phyloP scores from a whole-genome alignment of 2,797 vertebrate species.

The Protosalanx chinensis region DNA sequence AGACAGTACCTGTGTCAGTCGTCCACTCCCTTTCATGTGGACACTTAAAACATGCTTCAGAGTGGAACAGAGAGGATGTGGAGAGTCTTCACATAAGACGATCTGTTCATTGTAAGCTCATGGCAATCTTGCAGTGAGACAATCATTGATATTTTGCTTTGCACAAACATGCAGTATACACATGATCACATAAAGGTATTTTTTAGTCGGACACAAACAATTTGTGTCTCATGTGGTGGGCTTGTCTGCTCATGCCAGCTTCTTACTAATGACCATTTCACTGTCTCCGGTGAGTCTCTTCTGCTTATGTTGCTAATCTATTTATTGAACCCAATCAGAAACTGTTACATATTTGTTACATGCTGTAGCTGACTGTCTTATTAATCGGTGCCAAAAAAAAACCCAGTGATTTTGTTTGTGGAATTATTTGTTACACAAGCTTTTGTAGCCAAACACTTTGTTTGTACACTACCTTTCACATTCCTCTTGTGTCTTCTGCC shows the following conservation, averaged over 20 bases:
- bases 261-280: conserved; percentile 18
- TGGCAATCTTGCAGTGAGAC: not conserved
- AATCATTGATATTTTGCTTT: not conserved
- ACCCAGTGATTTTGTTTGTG: conserved; percentile 1
- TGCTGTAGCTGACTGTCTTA: not conserved
- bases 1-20: not conserved
- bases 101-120: no score
- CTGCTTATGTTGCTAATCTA: conserved; percentile 44
- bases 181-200: not conserved
- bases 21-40: not conserved
- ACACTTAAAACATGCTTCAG: not conserved
- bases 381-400: conserved; percentile 17
- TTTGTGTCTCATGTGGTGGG: not conserved
- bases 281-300: conserved; percentile 10
- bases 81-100: not conserved
- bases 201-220: not conserved
- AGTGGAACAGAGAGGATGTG: conserved; percentile 12
- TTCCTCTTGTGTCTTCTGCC: not conserved
- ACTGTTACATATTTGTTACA: conserved; percentile 8
- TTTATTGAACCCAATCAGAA: conserved; percentile 59
- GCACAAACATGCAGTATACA: conserved; percentile 1
- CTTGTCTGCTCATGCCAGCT: not conserved
- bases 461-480: not conserved
- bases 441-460: no score
- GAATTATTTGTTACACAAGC: conserved; percentile 8